phyloP scores from a whole-genome alignment of 2,113 vertebrate species.

The Leiothrix lutea region DNA sequence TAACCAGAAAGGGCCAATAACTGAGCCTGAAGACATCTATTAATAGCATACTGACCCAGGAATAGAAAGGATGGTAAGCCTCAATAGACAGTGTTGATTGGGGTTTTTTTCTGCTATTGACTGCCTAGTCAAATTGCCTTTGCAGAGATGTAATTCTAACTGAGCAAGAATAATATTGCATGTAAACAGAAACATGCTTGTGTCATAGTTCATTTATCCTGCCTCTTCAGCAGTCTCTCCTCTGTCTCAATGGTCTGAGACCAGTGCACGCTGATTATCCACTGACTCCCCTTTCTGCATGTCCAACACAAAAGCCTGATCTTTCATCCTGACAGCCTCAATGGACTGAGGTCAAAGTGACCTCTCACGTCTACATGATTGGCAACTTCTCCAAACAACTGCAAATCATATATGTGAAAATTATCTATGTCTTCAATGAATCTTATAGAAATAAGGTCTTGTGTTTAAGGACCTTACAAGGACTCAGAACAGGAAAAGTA shows the following conservation, averaged over 20 bases:
- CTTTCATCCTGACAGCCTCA: neutral
- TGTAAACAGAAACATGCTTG: neutral
- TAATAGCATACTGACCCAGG: neutral
- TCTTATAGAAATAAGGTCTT: neutral
- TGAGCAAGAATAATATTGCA: neutral
- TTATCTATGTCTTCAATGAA: neutral
- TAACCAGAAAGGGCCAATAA: neutral
- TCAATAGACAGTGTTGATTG: neutral
- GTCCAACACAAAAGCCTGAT: neutral
- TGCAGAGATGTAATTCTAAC: neutral
- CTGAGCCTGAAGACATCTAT: neutral
- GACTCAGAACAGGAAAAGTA: neutral
- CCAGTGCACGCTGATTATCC: neutral
- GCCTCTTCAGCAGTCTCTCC: neutral
- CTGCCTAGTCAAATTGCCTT: neutral
- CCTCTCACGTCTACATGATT: neutral
- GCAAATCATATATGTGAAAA: neutral
- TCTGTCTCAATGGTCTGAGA: neutral
- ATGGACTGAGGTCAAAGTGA: neutral
- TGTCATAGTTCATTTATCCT: neutral
- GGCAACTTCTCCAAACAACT: neutral
- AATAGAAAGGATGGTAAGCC: neutral
- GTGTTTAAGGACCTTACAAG: neutral
- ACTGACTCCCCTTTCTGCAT: neutral
- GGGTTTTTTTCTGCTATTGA: neutral